Evolutionary conservation across 2,888 invertebrate genomes (phyloP), one percentile per base, ranked within the genome.

Genomic region (Rotaria sp.): DNA sequence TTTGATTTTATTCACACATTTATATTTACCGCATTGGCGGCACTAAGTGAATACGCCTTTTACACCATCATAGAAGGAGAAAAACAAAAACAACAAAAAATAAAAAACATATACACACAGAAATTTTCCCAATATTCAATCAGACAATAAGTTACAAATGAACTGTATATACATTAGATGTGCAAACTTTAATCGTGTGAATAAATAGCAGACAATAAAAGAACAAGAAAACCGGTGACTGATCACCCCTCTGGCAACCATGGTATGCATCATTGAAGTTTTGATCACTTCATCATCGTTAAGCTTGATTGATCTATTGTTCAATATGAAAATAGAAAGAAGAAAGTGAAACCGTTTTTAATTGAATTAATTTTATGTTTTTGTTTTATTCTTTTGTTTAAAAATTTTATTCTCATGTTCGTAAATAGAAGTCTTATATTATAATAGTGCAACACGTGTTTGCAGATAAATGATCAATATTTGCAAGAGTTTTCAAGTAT

Each of bases 1-100:
- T 67, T 67, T 67, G 67, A 67, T 67, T 67, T 67, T 67, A 67
- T 67, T 67, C 67, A 67, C 67, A 67, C 67, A 67, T 67, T 67
- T 67, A 35, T 67, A 67, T 67, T 67, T 67, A 67, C 67, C 67
- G 67, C 13, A 67, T 21, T 67, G 67, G 21, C 67, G 67, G 67
- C 67, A 35, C 13, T 67, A 67, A 67, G 35, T 67, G 67, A 67
- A 67, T 21, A 67, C 67, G 35, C 67, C 67, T 67, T 67, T 67
- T 35, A 67, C 35, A 35, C 67, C 35, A 67, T 67, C 67, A 67
- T 35, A 67, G 67, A 67, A 13, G 30, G 26, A 59, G 59, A 59
- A 30, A 59, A 67, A 67, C 15, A 35, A 30, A 35, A 67, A 67
- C 18, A 67, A 67, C 35, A 67, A 35, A 35, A 55, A 35, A 50